phyloP scores from a whole-genome alignment of 2,797 vertebrate species.

The Borostomias antarcticus region DNA sequence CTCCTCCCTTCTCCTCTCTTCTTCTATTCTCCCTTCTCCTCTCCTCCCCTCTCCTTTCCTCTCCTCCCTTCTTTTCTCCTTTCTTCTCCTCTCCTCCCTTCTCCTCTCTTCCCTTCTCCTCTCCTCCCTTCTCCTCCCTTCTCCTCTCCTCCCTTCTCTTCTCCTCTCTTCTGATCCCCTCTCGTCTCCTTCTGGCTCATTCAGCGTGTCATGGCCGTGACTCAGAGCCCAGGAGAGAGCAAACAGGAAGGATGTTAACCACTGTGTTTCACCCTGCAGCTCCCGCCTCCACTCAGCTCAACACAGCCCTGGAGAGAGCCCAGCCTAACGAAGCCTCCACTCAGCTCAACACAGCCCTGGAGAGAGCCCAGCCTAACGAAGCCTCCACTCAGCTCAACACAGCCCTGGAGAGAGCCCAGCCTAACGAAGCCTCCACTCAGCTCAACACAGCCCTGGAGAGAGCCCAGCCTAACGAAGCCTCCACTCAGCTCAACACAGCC shows the following conservation, averaged over 20 bases:
- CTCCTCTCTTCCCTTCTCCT: too few relatives aligned
- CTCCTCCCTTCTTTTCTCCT: too few relatives aligned
- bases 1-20: background rate
- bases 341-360: too few relatives aligned
- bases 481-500: too few relatives aligned
- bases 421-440: slow-evolving; percentile 36
- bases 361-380: slow-evolving; percentile 40
- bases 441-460: too few relatives aligned
- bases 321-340: slow-evolving; percentile 34
- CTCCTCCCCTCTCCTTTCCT: too few relatives aligned
- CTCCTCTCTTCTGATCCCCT: background rate
- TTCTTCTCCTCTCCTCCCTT: too few relatives aligned
- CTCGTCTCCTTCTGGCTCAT: slow-evolving; percentile 52
- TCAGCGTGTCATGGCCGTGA: slow-evolving; percentile 60
- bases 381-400: slow-evolving; percentile 31
- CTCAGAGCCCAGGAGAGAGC: slow-evolving; percentile 64
- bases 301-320: slow-evolving; percentile 38
- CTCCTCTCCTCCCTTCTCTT: too few relatives aligned
- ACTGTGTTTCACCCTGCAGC: slow-evolving; percentile 35
- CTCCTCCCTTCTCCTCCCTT: too few relatives aligned
- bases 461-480: slow-evolving; percentile 41
- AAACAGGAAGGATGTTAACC: slow-evolving; percentile 77
- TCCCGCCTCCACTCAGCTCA: slow-evolving; percentile 30
- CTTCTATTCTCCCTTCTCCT: too few relatives aligned
- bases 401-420: slow-evolving; percentile 38